Evolutionary conservation across 1,140 invertebrate genomes (phyloP).

Genomic region (Trissolcus basalis): DNA sequence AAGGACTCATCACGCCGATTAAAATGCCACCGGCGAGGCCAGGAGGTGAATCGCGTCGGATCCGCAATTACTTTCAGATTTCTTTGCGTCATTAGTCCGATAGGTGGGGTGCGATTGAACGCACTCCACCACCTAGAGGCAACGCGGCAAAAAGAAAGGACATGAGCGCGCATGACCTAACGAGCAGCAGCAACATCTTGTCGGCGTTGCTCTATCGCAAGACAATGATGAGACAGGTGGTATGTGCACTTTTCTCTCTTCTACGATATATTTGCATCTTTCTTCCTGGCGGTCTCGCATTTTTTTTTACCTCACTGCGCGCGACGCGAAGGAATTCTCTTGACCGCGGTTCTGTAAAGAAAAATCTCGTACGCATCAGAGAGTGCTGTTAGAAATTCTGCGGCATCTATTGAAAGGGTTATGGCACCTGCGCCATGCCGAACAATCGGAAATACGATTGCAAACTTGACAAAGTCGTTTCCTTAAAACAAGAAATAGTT

Average conservation of each 20-base stretch:
- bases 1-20: conserved; percentile 48
- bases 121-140: conserved; percentile 27
- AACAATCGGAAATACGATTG: too few species aligned
- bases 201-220: conserved; percentile 68
- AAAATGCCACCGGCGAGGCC: conserved; percentile 48
- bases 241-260: conserved; percentile 46
- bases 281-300: conserved; percentile 15
- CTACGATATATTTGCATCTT: conserved; percentile 45
- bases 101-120: conserved; percentile 47
- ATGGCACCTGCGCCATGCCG: background rate
- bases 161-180: conserved; percentile 61
- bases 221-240: conserved; percentile 71
- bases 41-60: conserved; percentile 27
- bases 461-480: too few species aligned
- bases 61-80: conserved; percentile 56
- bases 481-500: too few species aligned
- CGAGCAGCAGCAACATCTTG: conserved; percentile 67
- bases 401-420: conserved; percentile 39
- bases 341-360: conserved; percentile 11
- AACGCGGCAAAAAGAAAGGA: conserved; percentile 26
- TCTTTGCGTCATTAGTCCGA: conserved; percentile 53
- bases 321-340: conserved; percentile 45
- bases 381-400: conserved; percentile 23
- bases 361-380: conserved; percentile 12
- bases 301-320: conserved; percentile 44